Conservation (phyloP, 2,113 vertebrate species). For the Scopus umbretta region DNA sequence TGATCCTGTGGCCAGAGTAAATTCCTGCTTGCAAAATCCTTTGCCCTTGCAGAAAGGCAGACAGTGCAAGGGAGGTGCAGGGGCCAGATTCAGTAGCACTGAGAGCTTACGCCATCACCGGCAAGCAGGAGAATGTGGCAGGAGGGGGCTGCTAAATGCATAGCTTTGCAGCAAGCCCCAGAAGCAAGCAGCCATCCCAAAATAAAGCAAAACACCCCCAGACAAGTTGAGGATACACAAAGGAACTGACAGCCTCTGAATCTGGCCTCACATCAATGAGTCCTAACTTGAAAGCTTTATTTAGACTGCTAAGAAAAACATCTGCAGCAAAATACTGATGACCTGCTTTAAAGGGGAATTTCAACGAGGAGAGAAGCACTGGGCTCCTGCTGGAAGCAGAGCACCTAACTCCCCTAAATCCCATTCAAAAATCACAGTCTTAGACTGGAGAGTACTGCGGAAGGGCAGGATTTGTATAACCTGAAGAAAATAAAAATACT, state of each 20-base stretch:
- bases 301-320: constrained; percentile 16
- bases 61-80: background rate
- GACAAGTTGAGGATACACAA: background rate
- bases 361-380: background rate
- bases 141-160: background rate
- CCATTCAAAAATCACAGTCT: background rate
- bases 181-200: background rate
- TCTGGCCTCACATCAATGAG: constrained; percentile 32
- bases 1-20: background rate
- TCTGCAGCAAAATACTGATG: background rate
- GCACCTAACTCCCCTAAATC: background rate
- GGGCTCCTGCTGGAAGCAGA: background rate
- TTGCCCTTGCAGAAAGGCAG: background rate
- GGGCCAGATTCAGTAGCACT: background rate
- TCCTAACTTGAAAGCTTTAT: constrained; percentile 7
- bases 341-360: background rate
- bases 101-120: background rate
- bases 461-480: background rate
- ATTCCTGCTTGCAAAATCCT: background rate
- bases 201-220: background rate
- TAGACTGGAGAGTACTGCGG: background rate
- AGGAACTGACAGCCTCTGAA: constrained; percentile 23
- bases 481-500: background rate
- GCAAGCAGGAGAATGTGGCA: background rate
- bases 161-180: background rate